A percentile compares a stretch with the other conserved stretches of the same genome.
These are phyloP conservation scores for Scleropages formosus DNA, from an alignment of 2,797 vertebrate genomes.

Conservation along the genomic window DNA sequence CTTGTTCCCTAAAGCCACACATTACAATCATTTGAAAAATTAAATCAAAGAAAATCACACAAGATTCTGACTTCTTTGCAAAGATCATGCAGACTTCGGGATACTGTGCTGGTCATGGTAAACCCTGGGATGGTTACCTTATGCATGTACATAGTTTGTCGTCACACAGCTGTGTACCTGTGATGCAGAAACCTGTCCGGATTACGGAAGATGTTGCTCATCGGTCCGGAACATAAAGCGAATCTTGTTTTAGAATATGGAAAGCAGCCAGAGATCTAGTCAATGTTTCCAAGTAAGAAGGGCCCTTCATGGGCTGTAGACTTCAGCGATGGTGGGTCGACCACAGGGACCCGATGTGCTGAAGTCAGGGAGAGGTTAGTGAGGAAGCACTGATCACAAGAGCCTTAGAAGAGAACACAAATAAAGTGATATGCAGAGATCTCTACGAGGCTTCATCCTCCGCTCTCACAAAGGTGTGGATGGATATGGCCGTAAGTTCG, in stretches of 20 bases:
- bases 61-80: not conserved
- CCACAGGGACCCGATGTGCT: not conserved
- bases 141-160: no score
- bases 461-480: conserved; percentile 2
- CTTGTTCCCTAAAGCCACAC: not conserved
- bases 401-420: not conserved
- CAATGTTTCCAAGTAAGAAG: not conserved
- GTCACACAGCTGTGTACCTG: no score
- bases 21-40: not conserved
- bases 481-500: conserved; percentile 5
- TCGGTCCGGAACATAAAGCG: no score
- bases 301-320: not conserved
- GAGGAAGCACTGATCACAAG: not conserved
- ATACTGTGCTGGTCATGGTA: no score
- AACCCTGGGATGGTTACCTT: no score
- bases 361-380: conserved; percentile 12
- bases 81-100: no score
- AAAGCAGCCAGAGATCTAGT: no score
- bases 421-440: conserved; percentile 14
- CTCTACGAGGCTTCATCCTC: conserved; percentile 14
- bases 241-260: no score
- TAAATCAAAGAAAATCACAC: conserved; percentile 8
- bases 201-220: no score
- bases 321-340: no score
- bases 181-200: no score